A percentile compares a stretch with the other conserved stretches of the same genome.
These are phyloP conservation scores for Mus spretus DNA, from an alignment of 2,797 vertebrate species.

Conservation along the genomic window DNA sequence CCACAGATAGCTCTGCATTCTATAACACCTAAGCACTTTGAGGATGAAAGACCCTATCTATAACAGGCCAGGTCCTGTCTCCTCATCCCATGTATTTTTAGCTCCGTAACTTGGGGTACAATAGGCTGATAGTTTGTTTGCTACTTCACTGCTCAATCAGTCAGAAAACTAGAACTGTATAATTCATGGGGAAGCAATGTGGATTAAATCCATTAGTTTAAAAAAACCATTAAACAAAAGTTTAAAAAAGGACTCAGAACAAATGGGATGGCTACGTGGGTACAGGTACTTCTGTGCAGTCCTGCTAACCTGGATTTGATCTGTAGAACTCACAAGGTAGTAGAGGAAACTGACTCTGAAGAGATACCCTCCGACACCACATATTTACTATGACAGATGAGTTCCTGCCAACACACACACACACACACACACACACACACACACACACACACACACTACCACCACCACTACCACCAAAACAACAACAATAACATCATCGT, in stretches of 20 bases:
- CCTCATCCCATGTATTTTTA: neutral
- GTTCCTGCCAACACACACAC: neutral
- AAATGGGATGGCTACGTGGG: neutral
- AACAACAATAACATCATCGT: accelerated
- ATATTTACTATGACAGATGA: neutral
- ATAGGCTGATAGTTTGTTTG: neutral
- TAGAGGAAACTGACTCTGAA: neutral
- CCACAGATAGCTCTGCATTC: neutral
- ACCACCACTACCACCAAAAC: neutral
- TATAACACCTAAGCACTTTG: neutral
- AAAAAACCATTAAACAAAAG: slow-evolving; percentile 2
- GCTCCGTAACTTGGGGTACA: neutral
- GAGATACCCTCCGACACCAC: neutral
- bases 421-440: neutral
- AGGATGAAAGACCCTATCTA: neutral
- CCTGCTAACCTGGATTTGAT: neutral
- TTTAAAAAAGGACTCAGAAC: neutral
- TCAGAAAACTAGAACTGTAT: neutral
- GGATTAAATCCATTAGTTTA: neutral
- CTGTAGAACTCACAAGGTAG: neutral
- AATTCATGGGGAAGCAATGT: neutral
- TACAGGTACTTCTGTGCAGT: neutral
- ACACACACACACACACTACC: neutral
- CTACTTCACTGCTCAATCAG: neutral
- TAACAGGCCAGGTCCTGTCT: neutral